phyloP scores from a whole-genome alignment of 2,888 invertebrate genomes.

The Automeris io region DNA sequence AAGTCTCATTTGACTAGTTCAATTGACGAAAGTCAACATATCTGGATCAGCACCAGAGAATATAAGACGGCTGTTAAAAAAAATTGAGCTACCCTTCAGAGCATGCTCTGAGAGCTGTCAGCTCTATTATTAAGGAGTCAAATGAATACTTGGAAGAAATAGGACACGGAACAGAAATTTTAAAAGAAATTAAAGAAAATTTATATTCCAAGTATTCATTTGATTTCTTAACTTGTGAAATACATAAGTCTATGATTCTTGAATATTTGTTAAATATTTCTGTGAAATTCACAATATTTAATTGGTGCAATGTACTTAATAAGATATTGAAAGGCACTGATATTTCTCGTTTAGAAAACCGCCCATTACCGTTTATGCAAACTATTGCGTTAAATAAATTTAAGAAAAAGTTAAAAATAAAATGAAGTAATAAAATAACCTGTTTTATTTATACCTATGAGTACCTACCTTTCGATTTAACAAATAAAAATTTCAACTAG shows the following conservation, averaged over 20 bases:
- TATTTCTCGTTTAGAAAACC: too few species aligned
- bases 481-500: too few species aligned
- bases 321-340: too few species aligned
- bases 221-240: conserved; percentile 13
- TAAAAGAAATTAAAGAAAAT: conserved; percentile 11
- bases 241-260: background rate
- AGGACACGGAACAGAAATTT: background rate
- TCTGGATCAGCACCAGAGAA: conserved; percentile 15
- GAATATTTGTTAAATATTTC: background rate
- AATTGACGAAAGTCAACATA: conserved; percentile 10
- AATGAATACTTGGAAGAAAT: conserved; percentile 17
- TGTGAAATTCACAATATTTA: background rate
- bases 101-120: conserved; percentile 15
- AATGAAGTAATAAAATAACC: too few species aligned
- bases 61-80: conserved; percentile 12
- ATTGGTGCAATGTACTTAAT: too few species aligned
- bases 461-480: too few species aligned
- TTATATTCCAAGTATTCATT: conserved; percentile 15
- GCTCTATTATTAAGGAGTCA: conserved; percentile 12
- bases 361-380: too few species aligned
- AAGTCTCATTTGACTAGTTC: background rate
- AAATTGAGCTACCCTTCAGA: conserved; percentile 16
- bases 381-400: too few species aligned
- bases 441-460: too few species aligned
- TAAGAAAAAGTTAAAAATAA: too few species aligned